Conservation (phyloP, 2,113 vertebrate species). For the Typhlomys cinereus region DNA sequence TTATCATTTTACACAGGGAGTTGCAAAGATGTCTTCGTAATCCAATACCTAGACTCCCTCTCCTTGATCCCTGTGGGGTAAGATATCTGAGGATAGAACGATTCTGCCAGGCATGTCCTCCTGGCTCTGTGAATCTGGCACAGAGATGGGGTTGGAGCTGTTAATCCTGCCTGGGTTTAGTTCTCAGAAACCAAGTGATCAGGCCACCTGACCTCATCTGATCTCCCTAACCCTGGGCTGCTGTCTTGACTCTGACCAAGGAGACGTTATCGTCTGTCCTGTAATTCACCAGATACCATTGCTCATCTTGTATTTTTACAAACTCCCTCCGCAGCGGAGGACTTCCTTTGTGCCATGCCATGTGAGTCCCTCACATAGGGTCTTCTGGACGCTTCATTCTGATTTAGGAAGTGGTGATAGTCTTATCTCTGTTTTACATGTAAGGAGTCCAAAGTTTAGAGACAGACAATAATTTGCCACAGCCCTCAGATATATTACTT, state of each 20-base stretch:
- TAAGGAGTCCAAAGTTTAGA: neutral
- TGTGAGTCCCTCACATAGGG: neutral
- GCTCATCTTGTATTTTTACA: neutral
- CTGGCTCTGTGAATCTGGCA: conserved; percentile 2
- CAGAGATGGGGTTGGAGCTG: conserved; percentile 23
- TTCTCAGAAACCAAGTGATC: conserved; percentile 61
- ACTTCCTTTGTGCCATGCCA: too few species aligned
- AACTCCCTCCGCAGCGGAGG: neutral
- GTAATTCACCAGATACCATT: neutral
- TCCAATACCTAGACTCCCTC: conserved; percentile 64
- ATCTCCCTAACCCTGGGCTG: neutral
- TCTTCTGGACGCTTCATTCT: neutral
- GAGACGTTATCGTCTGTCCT: neutral
- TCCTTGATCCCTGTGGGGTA: conserved; percentile 50
- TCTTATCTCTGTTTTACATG: neutral
- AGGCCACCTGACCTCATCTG: neutral
- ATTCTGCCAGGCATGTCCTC: conserved; percentile 35
- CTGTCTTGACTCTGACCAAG: neutral
- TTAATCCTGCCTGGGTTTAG: conserved; percentile 53
- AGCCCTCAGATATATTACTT: neutral
- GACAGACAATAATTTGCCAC: neutral
- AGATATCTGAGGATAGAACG: conserved; percentile 68
- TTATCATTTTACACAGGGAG: conserved; percentile 83
- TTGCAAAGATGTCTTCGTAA: conserved; percentile 72
- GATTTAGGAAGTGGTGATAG: neutral